Evolutionary conservation across 1,140 invertebrate species (phyloP), one percentile per base, ranked within the genome.

Genomic region (Mactra quadrangularis): DNA sequence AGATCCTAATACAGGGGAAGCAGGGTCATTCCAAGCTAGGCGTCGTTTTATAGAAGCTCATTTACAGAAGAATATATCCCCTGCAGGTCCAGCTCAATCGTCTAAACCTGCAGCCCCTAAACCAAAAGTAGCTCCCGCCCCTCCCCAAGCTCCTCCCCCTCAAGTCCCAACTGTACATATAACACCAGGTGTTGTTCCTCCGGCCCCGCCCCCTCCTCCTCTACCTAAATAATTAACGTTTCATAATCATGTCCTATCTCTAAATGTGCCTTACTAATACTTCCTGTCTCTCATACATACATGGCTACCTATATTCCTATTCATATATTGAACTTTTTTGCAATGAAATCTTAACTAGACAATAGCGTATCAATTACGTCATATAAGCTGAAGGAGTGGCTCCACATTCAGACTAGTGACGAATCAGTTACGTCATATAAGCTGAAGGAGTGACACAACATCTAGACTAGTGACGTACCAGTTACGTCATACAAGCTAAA

Each of bases 121-220:
- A 52, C 25, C 38, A 19, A 27, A 47, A 11, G 38, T 31, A 47
- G 9, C 55, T 15, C 2, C 6, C 13, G 29, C 25, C 17, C 19
- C 38, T 6, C 55, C 74, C 25, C 25, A 60, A 6, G 29, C 66
- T 3, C 35, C 38, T 9, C 45, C 76, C 7, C 76, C 27, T 27
- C 33, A 22, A 38, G 76, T 53, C 33, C 76, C 76, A 17, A 19
- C 38, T 27, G 76, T 78, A 9, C 45, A 27, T 6, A 62, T 78
- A 25, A 78, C 62, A 13, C 76, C 76, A 33, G 76, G 76, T 11
- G 60, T 68, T 1, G 25, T 78, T 66, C 76, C 76, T 13, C 76
- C 76, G 1, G 60, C 76, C 19, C 76, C 76, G 1, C 76, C 76
- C 11, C 76, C 76, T 55, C 76, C 76, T 33, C 76, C 76, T 15